Evolutionary conservation across 1,140 invertebrate genomes (phyloP), one percentile per base, ranked within the genome.

Genomic region (Macrobrachium nipponense): DNA sequence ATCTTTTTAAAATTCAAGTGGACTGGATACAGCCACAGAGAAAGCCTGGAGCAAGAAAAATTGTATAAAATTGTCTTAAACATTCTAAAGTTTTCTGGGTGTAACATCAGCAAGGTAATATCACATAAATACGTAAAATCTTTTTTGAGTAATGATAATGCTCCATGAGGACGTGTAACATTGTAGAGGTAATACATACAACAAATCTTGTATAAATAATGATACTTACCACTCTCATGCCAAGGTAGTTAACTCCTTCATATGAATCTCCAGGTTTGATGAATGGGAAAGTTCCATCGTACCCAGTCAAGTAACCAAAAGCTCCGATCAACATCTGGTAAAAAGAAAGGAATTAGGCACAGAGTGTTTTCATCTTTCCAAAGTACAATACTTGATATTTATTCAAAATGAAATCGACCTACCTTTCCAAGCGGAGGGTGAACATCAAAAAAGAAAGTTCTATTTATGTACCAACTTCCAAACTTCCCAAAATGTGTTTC

Each of bases 401-500:
- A 51, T 51, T 51, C 51, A 12, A 62, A 36, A 17, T 23, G 2
- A 61, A 66, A 80, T 23, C 62, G 20, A 86, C 89, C 91, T 93
- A 97, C 97, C 93, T 99, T 99, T 89, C 97, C 98, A 72, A 99
- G 93, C 43, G 98, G 98, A 87, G 98, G 98, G 93, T 99, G 98
- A 15, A 99, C 98, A 93, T 99, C 98, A 93, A 99, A 99, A 91
- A 99, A 99, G 91, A 99, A 98, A 72, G 97, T 98, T 89, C 96
- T 93, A 90, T 99, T 99, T 78, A 99, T 98, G 89, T 99, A 99
- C 97, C 97, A 99, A 90, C 96, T 97, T 59, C 96, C 98, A 97
- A 99, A 98, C 94, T 99, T 99, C 17, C 98, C 98, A 94, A 99
- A n/a, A 93, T 99, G 97, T 27, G 97, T 98, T 93, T 98, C 96